These are phyloP conservation scores for Lindbergichthys nudifrons DNA, from an alignment of 2,797 vertebrate species.

Conservation along the genomic window DNA sequence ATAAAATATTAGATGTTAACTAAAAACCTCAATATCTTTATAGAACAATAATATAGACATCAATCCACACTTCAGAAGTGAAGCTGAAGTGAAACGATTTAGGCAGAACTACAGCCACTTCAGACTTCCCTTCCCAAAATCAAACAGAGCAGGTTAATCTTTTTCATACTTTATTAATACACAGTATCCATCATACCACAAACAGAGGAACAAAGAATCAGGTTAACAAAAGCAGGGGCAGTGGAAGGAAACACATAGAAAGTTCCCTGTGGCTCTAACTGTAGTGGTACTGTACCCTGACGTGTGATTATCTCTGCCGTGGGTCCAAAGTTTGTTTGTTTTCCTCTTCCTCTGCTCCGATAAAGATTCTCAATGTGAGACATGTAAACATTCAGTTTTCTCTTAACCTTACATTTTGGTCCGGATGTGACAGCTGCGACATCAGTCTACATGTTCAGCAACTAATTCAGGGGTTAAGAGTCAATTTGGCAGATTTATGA, in stretches of 20 bases:
- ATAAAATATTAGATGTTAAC: too few relatives aligned
- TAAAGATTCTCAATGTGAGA: slow-evolving; percentile 85
- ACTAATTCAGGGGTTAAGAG: slow-evolving; percentile 27
- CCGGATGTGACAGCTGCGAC: slow-evolving; percentile 57
- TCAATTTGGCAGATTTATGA: slow-evolving; percentile 66
- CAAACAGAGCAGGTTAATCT: slow-evolving; percentile 21
- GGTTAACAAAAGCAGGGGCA: slow-evolving; percentile 76
- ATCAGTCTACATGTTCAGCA: slow-evolving; percentile 18
- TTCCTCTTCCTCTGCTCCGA: slow-evolving; percentile 22
- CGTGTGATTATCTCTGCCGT: slow-evolving; percentile 43
- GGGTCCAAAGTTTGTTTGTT: slow-evolving; percentile 30
- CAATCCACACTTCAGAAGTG: background rate
- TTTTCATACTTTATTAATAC: slow-evolving; percentile 85
- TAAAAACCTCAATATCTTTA: background rate
- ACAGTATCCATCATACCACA: slow-evolving; percentile 84
- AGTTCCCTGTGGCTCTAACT: slow-evolving; percentile 69
- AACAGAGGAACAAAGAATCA: slow-evolving; percentile 81
- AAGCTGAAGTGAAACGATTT: background rate
- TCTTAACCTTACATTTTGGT: slow-evolving; percentile 64
- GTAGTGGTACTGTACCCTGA: slow-evolving; percentile 58
- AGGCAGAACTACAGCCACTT: too few relatives aligned
- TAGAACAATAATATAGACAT: background rate
- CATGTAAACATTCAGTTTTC: slow-evolving; percentile 71
- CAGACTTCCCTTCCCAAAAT: background rate
- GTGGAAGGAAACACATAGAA: slow-evolving; percentile 69